Percentiles rank a stretch among this genome's conserved stretches.
These are phyloP conservation scores for Zelleria hepariella DNA, from an alignment of 2,888 invertebrate species.

Conservation along the genomic window DNA sequence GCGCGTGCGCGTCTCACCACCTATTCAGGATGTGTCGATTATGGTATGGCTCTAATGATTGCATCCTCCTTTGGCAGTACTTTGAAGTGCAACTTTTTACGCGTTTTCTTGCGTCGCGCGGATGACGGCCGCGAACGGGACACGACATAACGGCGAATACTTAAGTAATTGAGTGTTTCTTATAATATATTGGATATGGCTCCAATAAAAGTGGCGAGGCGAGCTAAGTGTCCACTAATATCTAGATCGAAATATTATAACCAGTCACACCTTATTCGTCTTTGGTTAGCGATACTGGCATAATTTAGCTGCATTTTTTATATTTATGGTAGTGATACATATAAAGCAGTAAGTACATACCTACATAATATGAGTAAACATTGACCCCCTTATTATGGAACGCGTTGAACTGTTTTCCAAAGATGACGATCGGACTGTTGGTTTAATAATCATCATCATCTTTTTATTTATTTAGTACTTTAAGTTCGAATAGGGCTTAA, in stretches of 20 bases:
- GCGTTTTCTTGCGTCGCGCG: constrained; percentile 41
- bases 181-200: constrained; percentile 4
- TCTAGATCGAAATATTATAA: neutral
- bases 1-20: constrained; percentile 55
- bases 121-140: constrained; percentile 47
- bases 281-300: neutral
- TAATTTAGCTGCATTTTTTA: no score
- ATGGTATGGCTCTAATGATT: constrained; percentile 67
- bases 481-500: no score
- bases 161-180: constrained; percentile 10
- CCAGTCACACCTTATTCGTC: neutral
- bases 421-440: no score
- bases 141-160: constrained; percentile 54
- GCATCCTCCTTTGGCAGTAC: constrained; percentile 51
- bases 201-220: neutral
- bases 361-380: no score
- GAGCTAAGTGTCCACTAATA: neutral
- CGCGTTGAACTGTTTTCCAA: no score
- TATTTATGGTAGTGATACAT: no score
- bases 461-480: no score
- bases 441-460: no score
- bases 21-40: constrained; percentile 66
- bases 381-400: no score
- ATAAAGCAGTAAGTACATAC: no score
- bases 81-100: constrained; percentile 56